Conservation (phyloP, 2,113 vertebrate genomes). For the Onychorhynchus coronatus region DNA sequence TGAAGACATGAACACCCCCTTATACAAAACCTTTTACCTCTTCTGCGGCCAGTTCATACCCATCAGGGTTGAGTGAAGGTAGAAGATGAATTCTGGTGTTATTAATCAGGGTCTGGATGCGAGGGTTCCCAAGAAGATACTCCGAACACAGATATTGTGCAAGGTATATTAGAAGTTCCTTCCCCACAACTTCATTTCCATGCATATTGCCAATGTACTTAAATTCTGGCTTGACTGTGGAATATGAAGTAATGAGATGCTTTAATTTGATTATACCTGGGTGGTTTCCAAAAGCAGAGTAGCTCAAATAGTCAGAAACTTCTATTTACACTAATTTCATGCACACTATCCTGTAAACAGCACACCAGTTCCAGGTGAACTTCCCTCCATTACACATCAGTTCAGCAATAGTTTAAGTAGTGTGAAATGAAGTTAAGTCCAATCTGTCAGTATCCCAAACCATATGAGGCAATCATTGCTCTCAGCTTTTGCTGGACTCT, state of each 20-base stretch:
- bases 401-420: background rate
- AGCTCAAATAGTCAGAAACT: background rate
- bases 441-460: background rate
- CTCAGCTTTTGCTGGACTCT: background rate
- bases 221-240: constrained; percentile 93
- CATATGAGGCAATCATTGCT: background rate
- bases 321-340: background rate
- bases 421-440: background rate
- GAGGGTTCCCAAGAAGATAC: constrained; percentile 84
- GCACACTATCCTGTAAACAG: background rate
- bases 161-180: constrained; percentile 90
- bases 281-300: background rate
- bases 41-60: constrained; percentile 91
- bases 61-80: constrained; percentile 96
- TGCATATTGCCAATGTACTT: constrained; percentile 96
- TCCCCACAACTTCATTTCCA: constrained; percentile 93
- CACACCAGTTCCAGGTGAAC: background rate
- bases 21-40: constrained; percentile 80
- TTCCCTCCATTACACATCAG: background rate
- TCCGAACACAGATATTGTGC: constrained; percentile 93
- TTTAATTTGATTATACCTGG: constrained; percentile 10
- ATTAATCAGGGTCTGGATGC: constrained; percentile 90
- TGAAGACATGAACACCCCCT: background rate
- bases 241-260: background rate
- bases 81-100: constrained; percentile 92